Evolutionary conservation across 2,888 invertebrate species (phyloP).

Genomic region (Dorcus hopei): DNA sequence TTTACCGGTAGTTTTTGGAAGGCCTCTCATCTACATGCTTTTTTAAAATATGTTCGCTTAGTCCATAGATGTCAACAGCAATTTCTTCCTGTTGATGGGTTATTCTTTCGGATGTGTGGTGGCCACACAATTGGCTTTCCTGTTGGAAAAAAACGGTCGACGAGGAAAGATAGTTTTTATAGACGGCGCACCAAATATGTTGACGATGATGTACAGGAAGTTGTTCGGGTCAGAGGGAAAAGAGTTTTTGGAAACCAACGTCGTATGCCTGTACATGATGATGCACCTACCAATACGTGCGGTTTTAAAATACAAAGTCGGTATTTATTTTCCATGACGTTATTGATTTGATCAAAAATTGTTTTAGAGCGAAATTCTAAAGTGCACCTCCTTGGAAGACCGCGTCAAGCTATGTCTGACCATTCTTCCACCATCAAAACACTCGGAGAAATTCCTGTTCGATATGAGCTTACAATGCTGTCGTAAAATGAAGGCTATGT

Average conservation of each 20-base stretch:
- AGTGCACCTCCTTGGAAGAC: slow-evolving; percentile 5
- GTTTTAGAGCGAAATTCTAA: not conserved
- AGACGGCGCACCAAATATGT: slow-evolving; percentile 57
- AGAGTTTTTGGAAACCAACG: slow-evolving; percentile 44
- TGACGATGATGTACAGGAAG: no score
- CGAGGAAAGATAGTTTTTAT: slow-evolving; percentile 65
- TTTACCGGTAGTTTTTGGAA: slow-evolving; percentile 49
- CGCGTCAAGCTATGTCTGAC: slow-evolving; percentile 4
- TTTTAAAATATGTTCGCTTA: no score
- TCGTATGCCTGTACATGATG: slow-evolving; percentile 54
- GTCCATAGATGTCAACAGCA: no score
- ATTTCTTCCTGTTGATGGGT: slow-evolving; percentile 53
- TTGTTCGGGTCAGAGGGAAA: no score
- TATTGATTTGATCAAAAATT: no score
- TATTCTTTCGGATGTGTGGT: slow-evolving; percentile 83
- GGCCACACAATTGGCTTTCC: slow-evolving; percentile 69
- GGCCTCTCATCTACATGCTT: slow-evolving; percentile 46
- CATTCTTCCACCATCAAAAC: slow-evolving; percentile 35
- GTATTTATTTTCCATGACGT: not conserved
- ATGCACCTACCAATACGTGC: slow-evolving; percentile 25
- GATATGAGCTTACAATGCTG: slow-evolving; percentile 49
- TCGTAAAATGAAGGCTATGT: slow-evolving; percentile 56
- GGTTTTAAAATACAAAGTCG: slow-evolving; percentile 13
- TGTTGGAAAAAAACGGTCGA: slow-evolving; percentile 62
- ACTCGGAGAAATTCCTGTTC: slow-evolving; percentile 46